phyloP scores from a whole-genome alignment of 1,140 invertebrate genomes.

The Ericerus pela region DNA sequence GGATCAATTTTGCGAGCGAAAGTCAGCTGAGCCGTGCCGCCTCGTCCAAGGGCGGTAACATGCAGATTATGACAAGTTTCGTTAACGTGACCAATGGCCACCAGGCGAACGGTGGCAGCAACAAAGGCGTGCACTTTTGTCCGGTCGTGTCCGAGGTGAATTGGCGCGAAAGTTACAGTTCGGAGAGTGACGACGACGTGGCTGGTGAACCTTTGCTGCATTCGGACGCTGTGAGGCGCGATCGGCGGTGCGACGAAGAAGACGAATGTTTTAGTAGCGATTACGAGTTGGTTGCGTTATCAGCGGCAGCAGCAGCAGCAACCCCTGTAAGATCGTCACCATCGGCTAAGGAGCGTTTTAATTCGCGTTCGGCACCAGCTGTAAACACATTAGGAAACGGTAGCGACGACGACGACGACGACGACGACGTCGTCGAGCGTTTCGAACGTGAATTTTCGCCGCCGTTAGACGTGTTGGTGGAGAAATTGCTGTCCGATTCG shows the following conservation, averaged over 20 bases:
- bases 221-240: no score
- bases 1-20: constrained; percentile 21
- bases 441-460: constrained; percentile 16
- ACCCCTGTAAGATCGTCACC: neutral
- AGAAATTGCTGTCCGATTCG: constrained; percentile 1
- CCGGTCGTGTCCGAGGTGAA: constrained; percentile 55
- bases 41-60: constrained; percentile 22
- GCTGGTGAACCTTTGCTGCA: neutral
- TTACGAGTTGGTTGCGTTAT: neutral
- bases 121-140: constrained; percentile 46
- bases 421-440: constrained; percentile 27
- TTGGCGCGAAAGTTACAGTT: constrained; percentile 31
- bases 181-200: constrained; percentile 13
- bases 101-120: constrained; percentile 14
- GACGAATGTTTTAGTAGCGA: neutral
- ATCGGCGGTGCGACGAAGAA: constrained; percentile 15
- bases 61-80: constrained; percentile 26
- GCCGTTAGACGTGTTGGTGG: constrained; percentile 2
- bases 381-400: constrained; percentile 22
- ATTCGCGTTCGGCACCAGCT: constrained; percentile 20
- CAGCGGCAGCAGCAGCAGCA: no score
- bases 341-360: no score
- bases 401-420: constrained; percentile 25
- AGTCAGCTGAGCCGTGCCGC: constrained; percentile 12
- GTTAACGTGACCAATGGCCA: constrained; percentile 28